These are phyloP conservation scores for Calliopsis andreniformis DNA, from an alignment of 1,140 invertebrate genomes.

Conservation along the genomic window DNA sequence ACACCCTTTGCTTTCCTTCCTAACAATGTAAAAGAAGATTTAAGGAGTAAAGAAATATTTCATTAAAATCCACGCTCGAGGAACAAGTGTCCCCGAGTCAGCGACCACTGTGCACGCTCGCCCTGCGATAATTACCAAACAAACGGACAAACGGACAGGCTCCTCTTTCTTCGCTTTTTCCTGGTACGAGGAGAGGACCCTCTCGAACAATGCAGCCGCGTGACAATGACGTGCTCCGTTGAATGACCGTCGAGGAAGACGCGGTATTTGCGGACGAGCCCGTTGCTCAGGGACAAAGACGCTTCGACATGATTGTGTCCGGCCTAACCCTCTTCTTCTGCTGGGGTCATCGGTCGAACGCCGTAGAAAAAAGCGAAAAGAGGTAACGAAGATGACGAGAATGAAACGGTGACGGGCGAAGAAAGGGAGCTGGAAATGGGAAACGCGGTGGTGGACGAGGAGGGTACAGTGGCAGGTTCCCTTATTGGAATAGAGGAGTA, in stretches of 20 bases:
- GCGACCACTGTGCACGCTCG: background rate
- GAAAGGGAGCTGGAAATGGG: slow-evolving; percentile 13
- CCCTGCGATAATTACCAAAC: slow-evolving; percentile 44
- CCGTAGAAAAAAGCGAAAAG: background rate
- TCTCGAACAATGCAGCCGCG: slow-evolving; percentile 43
- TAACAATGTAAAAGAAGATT: background rate
- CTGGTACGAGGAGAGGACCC: background rate
- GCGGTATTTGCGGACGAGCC: slow-evolving; percentile 40
- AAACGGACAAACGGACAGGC: slow-evolving; percentile 42
- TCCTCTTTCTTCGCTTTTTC: slow-evolving; percentile 27
- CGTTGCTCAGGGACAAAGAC: slow-evolving; percentile 28
- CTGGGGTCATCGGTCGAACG: slow-evolving; percentile 13
- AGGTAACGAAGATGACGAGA: slow-evolving; percentile 20
- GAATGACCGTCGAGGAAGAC: slow-evolving; percentile 40
- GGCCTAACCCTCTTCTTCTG: background rate
- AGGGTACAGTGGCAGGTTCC: slow-evolving; percentile 26
- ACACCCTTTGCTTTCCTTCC: too few relatives aligned
- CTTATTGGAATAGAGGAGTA: slow-evolving; percentile 26
- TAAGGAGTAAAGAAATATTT: background rate
- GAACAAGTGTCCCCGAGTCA: slow-evolving; percentile 21
- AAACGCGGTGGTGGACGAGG: slow-evolving; percentile 5
- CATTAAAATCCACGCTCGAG: slow-evolving; percentile 8
- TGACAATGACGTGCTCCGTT: slow-evolving; percentile 50
- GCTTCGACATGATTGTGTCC: slow-evolving; percentile 22
- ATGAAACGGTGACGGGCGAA: slow-evolving; percentile 14